Conservation (phyloP, 2,888 invertebrate genomes). For the Loripinus fragilis region DNA sequence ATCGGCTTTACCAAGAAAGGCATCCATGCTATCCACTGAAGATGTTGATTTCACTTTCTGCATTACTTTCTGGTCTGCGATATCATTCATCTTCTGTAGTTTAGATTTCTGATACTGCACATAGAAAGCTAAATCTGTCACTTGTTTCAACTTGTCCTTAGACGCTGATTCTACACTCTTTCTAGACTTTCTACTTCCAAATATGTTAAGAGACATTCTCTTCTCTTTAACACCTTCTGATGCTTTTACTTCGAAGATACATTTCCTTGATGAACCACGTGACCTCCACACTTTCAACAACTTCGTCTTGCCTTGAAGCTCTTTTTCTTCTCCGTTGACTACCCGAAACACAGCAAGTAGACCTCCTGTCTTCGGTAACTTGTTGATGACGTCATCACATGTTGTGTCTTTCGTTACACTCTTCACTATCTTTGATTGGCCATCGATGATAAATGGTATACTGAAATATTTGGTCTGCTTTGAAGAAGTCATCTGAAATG, state of each 20-base stretch:
- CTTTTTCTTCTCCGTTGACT: conserved; percentile 41
- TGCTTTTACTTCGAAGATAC: conserved; percentile 37
- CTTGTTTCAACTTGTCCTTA: conserved; percentile 36
- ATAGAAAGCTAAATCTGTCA: conserved; percentile 48
- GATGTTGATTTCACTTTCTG: conserved; percentile 29
- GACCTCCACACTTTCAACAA: conserved; percentile 49
- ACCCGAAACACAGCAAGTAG: conserved; percentile 43
- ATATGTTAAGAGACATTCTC: conserved; percentile 27
- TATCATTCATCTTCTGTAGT: conserved; percentile 22
- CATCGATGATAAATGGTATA: conserved; percentile 48
- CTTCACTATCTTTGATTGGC: conserved; percentile 36
- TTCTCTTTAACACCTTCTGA: conserved; percentile 33
- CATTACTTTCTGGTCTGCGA: conserved; percentile 24
- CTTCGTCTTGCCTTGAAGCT: conserved; percentile 41
- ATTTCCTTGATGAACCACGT: conserved; percentile 39
- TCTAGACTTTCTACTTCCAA: conserved; percentile 14
- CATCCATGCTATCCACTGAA: conserved; percentile 43
- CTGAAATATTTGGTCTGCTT: conserved; percentile 36
- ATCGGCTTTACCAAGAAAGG: conserved; percentile 41
- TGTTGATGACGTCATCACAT: conserved; percentile 53
- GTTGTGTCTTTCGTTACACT: conserved; percentile 51
- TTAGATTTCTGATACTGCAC: conserved; percentile 40
- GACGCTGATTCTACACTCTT: neutral
- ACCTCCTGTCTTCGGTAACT: conserved; percentile 38
- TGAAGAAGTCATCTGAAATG: conserved; percentile 45